Evolutionary conservation across 2,113 vertebrate genomes (phyloP).

Genomic region (Phalacrocorax carbo): DNA sequence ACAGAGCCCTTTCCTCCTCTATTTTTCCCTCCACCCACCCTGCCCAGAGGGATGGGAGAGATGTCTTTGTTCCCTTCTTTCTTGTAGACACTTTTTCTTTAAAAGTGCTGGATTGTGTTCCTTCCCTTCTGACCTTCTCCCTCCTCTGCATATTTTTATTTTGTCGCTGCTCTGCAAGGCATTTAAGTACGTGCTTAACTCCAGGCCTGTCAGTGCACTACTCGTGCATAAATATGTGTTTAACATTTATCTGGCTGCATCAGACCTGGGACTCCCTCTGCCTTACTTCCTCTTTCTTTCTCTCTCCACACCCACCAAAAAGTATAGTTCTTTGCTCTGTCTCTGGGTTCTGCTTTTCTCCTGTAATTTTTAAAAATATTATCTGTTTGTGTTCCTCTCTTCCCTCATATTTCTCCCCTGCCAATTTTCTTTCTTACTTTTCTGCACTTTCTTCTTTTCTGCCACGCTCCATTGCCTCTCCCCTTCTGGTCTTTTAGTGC

Average conservation of each 20-base stretch:
- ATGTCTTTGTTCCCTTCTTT: neutral
- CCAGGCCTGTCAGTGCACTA: neutral
- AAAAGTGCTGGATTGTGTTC: neutral
- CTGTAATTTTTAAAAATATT: neutral
- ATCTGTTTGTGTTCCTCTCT: neutral
- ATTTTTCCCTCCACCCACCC: neutral
- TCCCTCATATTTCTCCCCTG: neutral
- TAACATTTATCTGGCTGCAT: neutral
- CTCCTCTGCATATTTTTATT: neutral
- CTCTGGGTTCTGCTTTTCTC: neutral
- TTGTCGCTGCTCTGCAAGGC: neutral
- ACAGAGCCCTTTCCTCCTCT: neutral
- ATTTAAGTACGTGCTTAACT: neutral
- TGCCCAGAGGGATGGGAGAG: neutral
- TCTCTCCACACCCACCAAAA: neutral
- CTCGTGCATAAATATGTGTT: neutral
- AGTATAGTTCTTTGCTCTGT: neutral
- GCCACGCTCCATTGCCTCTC: neutral
- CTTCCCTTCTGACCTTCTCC: neutral
- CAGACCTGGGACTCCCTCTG: neutral
- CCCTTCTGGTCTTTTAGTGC: neutral
- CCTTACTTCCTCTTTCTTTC: neutral
- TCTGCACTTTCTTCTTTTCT: neutral
- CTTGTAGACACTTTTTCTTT: neutral
- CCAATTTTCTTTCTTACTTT: neutral